Evolutionary conservation across 2,113 vertebrate genomes (phyloP), one percentile per base, ranked within the genome.

Genomic region (Excalfactoria chinensis): DNA sequence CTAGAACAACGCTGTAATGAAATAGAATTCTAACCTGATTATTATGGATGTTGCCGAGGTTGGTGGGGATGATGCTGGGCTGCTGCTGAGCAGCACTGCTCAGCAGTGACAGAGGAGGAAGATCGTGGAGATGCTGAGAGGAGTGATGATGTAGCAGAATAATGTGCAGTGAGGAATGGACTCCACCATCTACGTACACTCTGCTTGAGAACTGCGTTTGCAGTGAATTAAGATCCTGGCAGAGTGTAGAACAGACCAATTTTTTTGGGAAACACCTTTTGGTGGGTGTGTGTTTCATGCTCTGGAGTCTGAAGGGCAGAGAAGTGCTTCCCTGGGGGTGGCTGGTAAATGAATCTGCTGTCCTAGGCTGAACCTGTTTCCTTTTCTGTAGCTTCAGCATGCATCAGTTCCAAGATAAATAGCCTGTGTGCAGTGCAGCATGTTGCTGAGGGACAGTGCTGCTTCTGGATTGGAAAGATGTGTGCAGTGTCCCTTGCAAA

Each of bases 321-420:
- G 74, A 28, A 41, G 67, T 23, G 80, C 71, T 79, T 66, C 78
- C 87, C 78, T 66, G 89, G 19, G 91, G 87, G 78, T 1, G 94
- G 71, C 84, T 93, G 84, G 70, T 30, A 20, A 60, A 64, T 1
- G 82, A 62, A 25, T 46, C 62, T 13, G 59, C 49, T 87, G 75
- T 94, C 91, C 93, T 49, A 18, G 71, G 68, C 91, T 95, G 94
- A 95, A 63, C 93, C 89, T 40, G 84, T 67, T 30, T 34, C 78
- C 55, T 63, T 77, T 30, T 7, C 60, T 13, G 21, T 2, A 13
- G 63, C 87, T 80, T 28, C 40, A 3, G 7, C 3, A 69, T 13
- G 60, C 40, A 0, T 7, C 4, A 18, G 10, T 40, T 41, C 16
- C 12, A 0, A 43, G 51, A 32, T 10, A 2, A 66, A 60, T 14